Percentiles rank a stretch among this genome's conserved stretches.
Conservation (phyloP, 2,888 invertebrate genomes). For the Metallyticus violacea region DNA sequence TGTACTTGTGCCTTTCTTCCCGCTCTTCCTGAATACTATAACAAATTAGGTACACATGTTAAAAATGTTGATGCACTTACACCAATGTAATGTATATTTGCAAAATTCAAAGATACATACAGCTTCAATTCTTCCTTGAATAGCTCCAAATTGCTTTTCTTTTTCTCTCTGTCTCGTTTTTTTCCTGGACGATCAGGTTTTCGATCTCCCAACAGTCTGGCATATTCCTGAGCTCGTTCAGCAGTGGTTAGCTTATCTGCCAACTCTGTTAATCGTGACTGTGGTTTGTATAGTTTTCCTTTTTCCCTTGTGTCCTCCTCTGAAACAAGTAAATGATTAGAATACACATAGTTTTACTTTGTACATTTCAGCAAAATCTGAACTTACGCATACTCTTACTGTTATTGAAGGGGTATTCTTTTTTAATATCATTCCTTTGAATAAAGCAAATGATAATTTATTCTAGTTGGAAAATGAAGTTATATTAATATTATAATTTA, state of each 20-base stretch:
- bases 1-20: constrained; percentile 91
- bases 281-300: constrained; percentile 90
- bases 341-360: no score
- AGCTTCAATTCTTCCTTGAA: constrained; percentile 97
- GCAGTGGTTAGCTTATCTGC: constrained; percentile 57
- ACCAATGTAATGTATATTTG: background rate
- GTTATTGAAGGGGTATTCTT: background rate
- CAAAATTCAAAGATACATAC: constrained; percentile 52
- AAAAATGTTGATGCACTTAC: background rate
- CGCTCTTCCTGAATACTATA: constrained; percentile 94
- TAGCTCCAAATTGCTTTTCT: constrained; percentile 94
- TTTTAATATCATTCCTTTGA: no score
- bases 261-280: constrained; percentile 67
- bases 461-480: no score
- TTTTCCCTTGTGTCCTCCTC: constrained; percentile 87
- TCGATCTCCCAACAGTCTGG: constrained; percentile 60
- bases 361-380: background rate
- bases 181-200: constrained; percentile 59
- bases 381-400: background rate
- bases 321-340: constrained; percentile 43
- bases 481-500: no score
- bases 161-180: constrained; percentile 59
- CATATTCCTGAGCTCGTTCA: constrained; percentile 68
- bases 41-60: constrained; percentile 14
- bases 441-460: no score